Evolutionary conservation across 2,888 invertebrate species (phyloP), one percentile per base, ranked within the genome.

Genomic region (Polydrusus cervinus): DNA sequence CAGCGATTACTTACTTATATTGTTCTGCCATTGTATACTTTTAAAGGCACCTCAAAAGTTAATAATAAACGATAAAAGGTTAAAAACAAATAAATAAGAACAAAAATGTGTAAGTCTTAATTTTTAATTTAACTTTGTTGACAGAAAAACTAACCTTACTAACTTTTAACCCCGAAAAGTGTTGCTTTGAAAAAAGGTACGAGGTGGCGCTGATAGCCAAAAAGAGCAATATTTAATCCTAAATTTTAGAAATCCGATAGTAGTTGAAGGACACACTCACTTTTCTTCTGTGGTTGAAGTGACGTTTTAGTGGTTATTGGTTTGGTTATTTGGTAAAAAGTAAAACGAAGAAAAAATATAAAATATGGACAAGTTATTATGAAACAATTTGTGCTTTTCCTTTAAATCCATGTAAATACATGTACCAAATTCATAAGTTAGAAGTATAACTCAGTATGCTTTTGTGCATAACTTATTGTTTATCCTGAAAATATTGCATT

Each of bases 311-410:
- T 55, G 30, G 18, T 55, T 20, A 55, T 11, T 55, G 2, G 20
- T 20, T 7, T 25, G 25, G 25, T 14, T 20, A 10, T 57, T 57
- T 38, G 1, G 18, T n/a, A 34, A 14, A 25, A 57, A 16, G n/a
- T 30, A 30, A 13, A 13, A 1, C 55, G n/a, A 55, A 38, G 16
- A 57, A 57, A 57, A 38, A 57, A 38, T 38, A 16, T 16, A 38
- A 57, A 57, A 57, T 57, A 57, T 57, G 57, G 14, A 57, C 57
- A 38, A 38, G 10, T 16, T 55, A 34, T 55, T 57, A 57, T 57
- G 57, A 57, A 38, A 57, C 57, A 34, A n/a, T 57, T n/a, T 6
- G 57, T 57, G 57, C 34, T 34, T 57, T 38, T 38, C 30, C 13
- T 57, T 38, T n/a, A 57, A 38, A 57, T 57, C 16, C 34, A 57